Evolutionary conservation across 1,140 invertebrate genomes (phyloP), one percentile per base, ranked within the genome.

Genomic region (Atopsyche davidsoni): DNA sequence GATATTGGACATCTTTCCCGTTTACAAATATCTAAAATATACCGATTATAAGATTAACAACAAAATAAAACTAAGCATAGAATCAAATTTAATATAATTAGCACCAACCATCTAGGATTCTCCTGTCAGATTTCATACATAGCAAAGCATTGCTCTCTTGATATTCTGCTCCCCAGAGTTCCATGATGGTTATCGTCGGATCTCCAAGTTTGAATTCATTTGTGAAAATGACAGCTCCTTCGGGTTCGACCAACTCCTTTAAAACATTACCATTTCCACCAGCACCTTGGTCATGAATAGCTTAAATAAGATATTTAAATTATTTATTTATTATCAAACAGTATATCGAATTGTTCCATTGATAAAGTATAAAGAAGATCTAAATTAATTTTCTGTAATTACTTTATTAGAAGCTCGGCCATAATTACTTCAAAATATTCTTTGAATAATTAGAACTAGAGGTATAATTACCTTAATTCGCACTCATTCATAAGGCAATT

Each of bases 181-280:
- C 96, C 46, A 97, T 66, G 0, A 91, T 85, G 39, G 83, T 94
- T 10, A 98, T 86, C 6, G 92, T 97, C 0, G 91, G 88, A 75
- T 98, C 96, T 6, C 94, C 96, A 7, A 98, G 69, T 53, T 92
- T 83, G 66, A 98, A 96, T 60, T 82, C 79, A 46, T 87, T 82
- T 0, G 87, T 84, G 59, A 87, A 90, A 38, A 99, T 94, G 0
- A 94, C 77, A 0, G 94, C 96, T 23, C 96, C 96, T 6, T 81
- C 79, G 1, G 93, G 93, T 61, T 98, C 94, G 1, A 93, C 91
- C 2, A 99, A 70, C 72, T 99, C 96, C 65, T 98, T 98, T 10
- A 99, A 64, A 0, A 98, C 95, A 68, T 99, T 99, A 11, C 93
- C 96, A 75, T 99, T 98, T 46, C 96, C 96, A 24, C 96, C 95